Percentiles rank a stretch among this genome's conserved stretches.
These are phyloP conservation scores for Latheticus oryzae DNA, from an alignment of 2,888 invertebrate genomes.

Conservation along the genomic window DNA sequence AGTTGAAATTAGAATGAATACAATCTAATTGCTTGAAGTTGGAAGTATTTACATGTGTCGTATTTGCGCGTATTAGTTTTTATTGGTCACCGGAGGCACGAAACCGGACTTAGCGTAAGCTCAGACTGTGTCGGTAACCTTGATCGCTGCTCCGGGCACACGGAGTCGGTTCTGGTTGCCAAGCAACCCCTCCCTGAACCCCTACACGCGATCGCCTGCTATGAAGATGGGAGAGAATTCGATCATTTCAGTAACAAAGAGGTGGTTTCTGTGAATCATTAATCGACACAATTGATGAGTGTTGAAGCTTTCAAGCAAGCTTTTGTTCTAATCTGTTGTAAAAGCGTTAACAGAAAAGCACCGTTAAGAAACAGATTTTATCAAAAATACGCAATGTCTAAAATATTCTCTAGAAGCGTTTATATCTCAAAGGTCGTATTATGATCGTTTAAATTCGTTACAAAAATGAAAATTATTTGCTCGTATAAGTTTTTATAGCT, in stretches of 20 bases:
- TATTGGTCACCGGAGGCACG: conserved; percentile 44
- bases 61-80: conserved; percentile 38
- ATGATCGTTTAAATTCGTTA: too few relatives aligned
- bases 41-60: conserved; percentile 41
- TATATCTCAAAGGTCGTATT: conserved; percentile 6
- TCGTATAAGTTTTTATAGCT: conserved; percentile 26
- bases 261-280: conserved; percentile 40
- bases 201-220: conserved; percentile 40
- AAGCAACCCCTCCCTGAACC: conserved; percentile 48
- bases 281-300: conserved; percentile 35
- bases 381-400: too few relatives aligned
- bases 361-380: too few relatives aligned
- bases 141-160: conserved; percentile 58
- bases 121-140: conserved; percentile 57
- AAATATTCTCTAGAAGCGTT: not conserved
- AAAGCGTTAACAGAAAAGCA: not conserved
- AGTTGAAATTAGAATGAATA: too few relatives aligned
- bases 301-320: conserved; percentile 21
- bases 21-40: too few relatives aligned
- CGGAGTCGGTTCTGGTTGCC: conserved; percentile 47
- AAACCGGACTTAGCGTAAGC: conserved; percentile 42
- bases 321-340: conserved; percentile 20
- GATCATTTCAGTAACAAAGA: conserved; percentile 41
- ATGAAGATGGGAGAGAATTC: conserved; percentile 48
- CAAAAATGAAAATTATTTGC: conserved; percentile 19